Percentiles rank a stretch among this genome's conserved stretches.
phyloP scores from a whole-genome alignment of 2,113 vertebrate species.

The Clarias macrocephalus region DNA sequence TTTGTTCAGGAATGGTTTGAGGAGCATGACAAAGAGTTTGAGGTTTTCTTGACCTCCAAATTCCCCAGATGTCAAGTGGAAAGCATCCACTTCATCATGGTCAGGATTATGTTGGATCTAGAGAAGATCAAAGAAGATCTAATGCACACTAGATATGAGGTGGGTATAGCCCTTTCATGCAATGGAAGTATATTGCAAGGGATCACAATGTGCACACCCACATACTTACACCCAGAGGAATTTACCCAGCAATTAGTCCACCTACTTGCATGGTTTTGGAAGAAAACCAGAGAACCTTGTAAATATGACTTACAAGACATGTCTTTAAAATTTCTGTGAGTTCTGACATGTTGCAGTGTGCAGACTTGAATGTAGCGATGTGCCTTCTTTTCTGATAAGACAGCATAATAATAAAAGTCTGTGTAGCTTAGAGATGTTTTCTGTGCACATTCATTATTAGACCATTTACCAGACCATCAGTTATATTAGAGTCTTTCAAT shows the following conservation, averaged over 20 bases:
- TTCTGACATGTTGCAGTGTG: background rate
- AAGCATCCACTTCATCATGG: background rate
- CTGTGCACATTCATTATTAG: background rate
- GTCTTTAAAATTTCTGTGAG: background rate
- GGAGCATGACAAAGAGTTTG: too few species aligned
- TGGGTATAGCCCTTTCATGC: background rate
- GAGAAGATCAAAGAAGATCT: background rate
- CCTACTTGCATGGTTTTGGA: background rate
- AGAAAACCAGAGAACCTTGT: background rate
- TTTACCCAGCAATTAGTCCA: background rate
- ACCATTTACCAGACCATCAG: background rate
- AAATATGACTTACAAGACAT: background rate
- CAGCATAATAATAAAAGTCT: background rate
- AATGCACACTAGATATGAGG: background rate
- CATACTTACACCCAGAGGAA: background rate
- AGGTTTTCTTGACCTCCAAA: too few species aligned
- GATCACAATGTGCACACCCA: background rate
- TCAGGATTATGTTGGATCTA: background rate
- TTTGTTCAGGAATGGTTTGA: too few species aligned
- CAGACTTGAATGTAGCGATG: background rate
- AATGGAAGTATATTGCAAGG: background rate
- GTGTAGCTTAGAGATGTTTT: background rate
- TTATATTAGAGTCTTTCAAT: background rate
- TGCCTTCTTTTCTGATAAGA: background rate
- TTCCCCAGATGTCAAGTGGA: too few species aligned